Conservation (phyloP, 1,140 invertebrate genomes). For the Calliopsis andreniformis region DNA sequence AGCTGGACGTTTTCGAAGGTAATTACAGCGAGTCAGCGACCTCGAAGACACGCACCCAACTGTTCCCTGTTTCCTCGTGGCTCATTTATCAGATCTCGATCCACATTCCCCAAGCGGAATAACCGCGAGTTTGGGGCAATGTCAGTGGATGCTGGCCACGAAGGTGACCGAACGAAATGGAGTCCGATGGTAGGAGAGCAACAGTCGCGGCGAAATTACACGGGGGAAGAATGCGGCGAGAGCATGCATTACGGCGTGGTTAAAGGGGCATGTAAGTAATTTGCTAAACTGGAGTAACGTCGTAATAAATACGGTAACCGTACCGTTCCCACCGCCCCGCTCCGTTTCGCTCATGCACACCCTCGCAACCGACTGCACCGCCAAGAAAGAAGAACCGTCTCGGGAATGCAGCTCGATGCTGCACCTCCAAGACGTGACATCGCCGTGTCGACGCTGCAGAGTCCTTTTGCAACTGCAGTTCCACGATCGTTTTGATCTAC, state of each 20-base stretch:
- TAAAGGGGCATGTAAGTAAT: slow-evolving; percentile 67
- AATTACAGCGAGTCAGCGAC: slow-evolving; percentile 11
- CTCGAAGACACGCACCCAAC: neutral
- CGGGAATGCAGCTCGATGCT: slow-evolving; percentile 50
- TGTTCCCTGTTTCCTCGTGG: slow-evolving; percentile 3
- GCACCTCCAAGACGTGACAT: slow-evolving; percentile 55
- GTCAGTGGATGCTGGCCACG: slow-evolving; percentile 28
- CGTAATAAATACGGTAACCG: slow-evolving; percentile 62
- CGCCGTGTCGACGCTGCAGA: slow-evolving; percentile 15
- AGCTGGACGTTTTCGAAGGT: neutral
- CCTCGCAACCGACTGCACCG: slow-evolving; percentile 24
- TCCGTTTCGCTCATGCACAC: slow-evolving; percentile 14
- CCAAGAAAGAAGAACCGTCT: slow-evolving; percentile 46
- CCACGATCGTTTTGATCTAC: slow-evolving; percentile 3
- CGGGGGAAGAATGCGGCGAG: slow-evolving; percentile 55
- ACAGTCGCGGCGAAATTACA: slow-evolving; percentile 54
- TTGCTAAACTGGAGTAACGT: slow-evolving; percentile 66
- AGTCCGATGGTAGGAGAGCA: slow-evolving; percentile 20
- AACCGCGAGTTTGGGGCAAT: slow-evolving; percentile 32
- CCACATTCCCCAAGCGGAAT: slow-evolving; percentile 43
- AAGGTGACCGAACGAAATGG: slow-evolving; percentile 5
- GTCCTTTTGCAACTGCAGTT: slow-evolving; percentile 11
- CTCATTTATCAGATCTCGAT: slow-evolving; percentile 44
- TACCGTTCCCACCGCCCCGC: slow-evolving; percentile 31
- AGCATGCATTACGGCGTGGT: slow-evolving; percentile 62